A percentile compares a stretch with the other conserved stretches of the same genome.
These are phyloP conservation scores for Caenorhabditis sulstoni DNA, from an alignment of 2,888 invertebrate genomes.

Conservation along the genomic window DNA sequence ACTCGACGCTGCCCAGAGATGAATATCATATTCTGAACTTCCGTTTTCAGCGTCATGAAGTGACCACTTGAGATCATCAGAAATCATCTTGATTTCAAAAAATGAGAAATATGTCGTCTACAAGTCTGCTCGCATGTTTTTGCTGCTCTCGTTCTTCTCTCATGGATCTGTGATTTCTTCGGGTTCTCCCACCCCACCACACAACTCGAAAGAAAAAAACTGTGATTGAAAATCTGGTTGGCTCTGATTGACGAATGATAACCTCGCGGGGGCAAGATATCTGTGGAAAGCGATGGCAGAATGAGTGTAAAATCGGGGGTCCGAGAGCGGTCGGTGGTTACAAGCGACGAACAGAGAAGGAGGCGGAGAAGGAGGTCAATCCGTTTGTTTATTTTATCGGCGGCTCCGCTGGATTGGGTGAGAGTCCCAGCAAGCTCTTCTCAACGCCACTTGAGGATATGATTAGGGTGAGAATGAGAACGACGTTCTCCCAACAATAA, in stretches of 20 bases:
- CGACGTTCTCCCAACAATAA: too few species aligned
- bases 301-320: conserved; percentile 45
- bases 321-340: conserved; percentile 24
- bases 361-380: conserved; percentile 38
- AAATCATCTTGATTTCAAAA: conserved; percentile 31
- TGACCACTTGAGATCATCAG: conserved; percentile 15
- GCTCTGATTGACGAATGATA: neutral
- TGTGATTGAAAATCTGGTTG: neutral
- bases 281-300: conserved; percentile 26
- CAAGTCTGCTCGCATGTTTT: conserved; percentile 46
- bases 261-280: conserved; percentile 20
- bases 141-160: conserved; percentile 19
- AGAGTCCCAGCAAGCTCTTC: neutral
- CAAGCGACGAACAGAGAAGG: conserved; percentile 20
- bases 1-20: neutral
- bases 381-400: conserved; percentile 50
- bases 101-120: conserved; percentile 39
- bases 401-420: neutral
- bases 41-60: too few species aligned
- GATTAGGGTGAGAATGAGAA: neutral
- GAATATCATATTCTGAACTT: too few species aligned
- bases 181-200: conserved; percentile 19
- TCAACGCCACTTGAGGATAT: conserved; percentile 35
- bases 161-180: conserved; percentile 18
- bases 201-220: conserved; percentile 25